These are phyloP conservation scores for Todus mexicanus DNA, from an alignment of 2,797 vertebrate species.

Conservation along the genomic window DNA sequence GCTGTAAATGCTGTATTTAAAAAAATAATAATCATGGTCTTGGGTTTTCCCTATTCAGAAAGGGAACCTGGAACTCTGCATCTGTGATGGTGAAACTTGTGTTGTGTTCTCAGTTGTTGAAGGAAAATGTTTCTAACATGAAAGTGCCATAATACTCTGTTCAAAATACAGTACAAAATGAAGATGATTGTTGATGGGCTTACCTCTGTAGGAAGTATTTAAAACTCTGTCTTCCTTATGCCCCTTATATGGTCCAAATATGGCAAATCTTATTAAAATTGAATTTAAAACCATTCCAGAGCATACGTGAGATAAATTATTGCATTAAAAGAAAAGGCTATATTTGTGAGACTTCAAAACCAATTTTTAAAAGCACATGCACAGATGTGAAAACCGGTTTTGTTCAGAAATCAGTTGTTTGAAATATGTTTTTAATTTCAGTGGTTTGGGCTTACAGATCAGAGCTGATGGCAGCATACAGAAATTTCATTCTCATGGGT, in stretches of 20 bases:
- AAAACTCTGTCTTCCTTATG: neutral
- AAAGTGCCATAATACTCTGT: neutral
- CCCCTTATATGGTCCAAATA: neutral
- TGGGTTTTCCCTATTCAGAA: neutral
- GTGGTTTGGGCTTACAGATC: neutral
- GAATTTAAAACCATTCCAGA: neutral
- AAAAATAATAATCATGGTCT: neutral
- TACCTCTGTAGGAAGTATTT: neutral
- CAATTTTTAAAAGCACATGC: neutral
- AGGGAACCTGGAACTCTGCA: neutral
- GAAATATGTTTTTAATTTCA: neutral
- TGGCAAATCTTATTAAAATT: neutral
- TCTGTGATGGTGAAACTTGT: neutral
- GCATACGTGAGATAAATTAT: neutral
- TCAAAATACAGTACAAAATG: neutral
- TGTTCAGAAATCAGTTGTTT: neutral
- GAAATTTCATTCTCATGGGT: neutral
- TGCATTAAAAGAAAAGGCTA: neutral
- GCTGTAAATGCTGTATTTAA: neutral
- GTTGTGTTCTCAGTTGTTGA: neutral
- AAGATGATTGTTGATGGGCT: neutral
- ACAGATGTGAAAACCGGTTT: neutral
- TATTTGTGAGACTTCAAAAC: neutral
- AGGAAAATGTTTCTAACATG: neutral
- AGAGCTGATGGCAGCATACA: neutral